phyloP scores from a whole-genome alignment of 1,140 invertebrate species.

The Bombus sibiricus region DNA sequence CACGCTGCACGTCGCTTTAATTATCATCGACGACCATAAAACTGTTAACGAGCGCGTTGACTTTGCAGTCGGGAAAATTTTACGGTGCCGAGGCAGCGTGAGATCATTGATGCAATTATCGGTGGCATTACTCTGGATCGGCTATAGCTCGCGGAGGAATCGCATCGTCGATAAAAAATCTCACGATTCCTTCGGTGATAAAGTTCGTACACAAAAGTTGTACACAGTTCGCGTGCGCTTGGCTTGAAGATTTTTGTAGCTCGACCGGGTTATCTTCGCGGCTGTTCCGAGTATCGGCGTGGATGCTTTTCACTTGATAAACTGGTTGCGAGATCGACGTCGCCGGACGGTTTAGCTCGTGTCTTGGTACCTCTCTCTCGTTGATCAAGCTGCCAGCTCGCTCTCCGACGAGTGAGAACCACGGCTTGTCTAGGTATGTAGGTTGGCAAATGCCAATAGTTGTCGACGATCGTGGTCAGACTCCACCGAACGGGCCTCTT shows the following conservation, averaged over 20 bases:
- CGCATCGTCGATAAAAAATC: not conserved
- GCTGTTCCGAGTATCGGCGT: constrained; percentile 16
- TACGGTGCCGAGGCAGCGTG: constrained; percentile 4
- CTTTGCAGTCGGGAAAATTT: not conserved
- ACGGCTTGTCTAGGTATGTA: constrained; percentile 68
- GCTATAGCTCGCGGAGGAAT: no score
- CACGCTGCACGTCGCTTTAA: constrained; percentile 23
- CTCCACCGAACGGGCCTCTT: constrained; percentile 67
- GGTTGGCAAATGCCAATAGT: constrained; percentile 68
- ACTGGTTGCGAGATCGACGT: constrained; percentile 38
- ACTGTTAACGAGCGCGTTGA: not conserved
- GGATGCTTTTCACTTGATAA: constrained; percentile 36
- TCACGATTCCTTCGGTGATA: constrained; percentile 18
- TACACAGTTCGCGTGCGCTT: constrained; percentile 8
- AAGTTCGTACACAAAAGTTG: constrained; percentile 7
- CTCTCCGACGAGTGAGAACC: constrained; percentile 58
- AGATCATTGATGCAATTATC: constrained; percentile 43
- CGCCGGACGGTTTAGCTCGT: constrained; percentile 17
- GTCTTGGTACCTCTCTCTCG: not conserved
- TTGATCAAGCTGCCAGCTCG: not conserved
- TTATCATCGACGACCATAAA: constrained; percentile 23
- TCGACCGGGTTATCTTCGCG: not conserved
- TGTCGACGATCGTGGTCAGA: constrained; percentile 54
- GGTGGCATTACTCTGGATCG: constrained; percentile 2
- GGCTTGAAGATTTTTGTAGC: constrained; percentile 12